These are phyloP conservation scores for Alcis repandata DNA, from an alignment of 2,888 invertebrate species.

Conservation along the genomic window DNA sequence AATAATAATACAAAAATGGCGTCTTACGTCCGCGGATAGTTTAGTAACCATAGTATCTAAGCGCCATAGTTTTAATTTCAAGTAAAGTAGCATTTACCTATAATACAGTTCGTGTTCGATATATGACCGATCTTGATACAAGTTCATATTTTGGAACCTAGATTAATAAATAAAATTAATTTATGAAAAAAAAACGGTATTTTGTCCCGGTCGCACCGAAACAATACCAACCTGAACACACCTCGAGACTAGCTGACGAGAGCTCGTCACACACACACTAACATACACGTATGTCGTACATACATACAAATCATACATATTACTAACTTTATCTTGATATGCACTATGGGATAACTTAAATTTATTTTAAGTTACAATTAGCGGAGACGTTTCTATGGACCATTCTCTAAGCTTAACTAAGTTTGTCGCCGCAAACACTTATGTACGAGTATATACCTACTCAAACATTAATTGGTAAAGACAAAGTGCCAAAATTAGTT, in stretches of 20 bases:
- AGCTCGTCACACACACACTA: conserved; percentile 3
- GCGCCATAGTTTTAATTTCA: too few species aligned
- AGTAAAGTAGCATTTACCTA: too few species aligned
- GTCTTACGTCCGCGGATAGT: too few species aligned
- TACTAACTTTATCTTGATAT: conserved; percentile 7
- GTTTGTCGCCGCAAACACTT: background rate
- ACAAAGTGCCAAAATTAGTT: too few species aligned
- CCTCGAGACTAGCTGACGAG: conserved; percentile 24
- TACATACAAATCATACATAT: background rate
- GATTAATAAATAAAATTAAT: background rate
- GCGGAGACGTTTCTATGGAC: background rate
- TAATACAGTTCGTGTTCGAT: too few species aligned
- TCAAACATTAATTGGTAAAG: background rate
- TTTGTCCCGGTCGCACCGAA: background rate
- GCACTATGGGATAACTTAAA: conserved; percentile 19
- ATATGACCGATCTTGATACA: too few species aligned
- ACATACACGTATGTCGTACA: conserved; percentile 1
- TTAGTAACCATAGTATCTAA: too few species aligned
- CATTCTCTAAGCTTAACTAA: background rate
- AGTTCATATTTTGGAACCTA: too few species aligned
- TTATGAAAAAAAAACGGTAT: background rate
- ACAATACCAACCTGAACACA: background rate
- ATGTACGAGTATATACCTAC: background rate
- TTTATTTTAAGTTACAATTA: background rate
- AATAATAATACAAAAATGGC: too few species aligned